phyloP scores from a whole-genome alignment of 2,888 invertebrate genomes.

The Pocota personata region DNA sequence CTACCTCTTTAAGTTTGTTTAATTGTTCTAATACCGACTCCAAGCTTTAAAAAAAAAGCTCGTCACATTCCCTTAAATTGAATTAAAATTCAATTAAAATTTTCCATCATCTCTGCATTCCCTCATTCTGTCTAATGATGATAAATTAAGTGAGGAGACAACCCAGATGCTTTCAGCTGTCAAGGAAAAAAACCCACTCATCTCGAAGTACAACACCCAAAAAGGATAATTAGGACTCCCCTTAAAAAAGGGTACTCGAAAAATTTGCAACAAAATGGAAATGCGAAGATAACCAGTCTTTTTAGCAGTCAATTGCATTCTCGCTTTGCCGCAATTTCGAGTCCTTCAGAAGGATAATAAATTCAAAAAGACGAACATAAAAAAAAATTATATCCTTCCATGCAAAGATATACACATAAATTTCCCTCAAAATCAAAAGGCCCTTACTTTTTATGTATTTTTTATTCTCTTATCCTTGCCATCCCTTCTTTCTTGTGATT shows the following conservation, averaged over 20 bases:
- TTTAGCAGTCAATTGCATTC: constrained; percentile 20
- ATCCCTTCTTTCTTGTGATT: background rate
- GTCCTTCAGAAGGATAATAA: constrained; percentile 6
- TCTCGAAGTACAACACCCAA: background rate
- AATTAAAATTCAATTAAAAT: constrained; percentile 54
- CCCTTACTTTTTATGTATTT: background rate
- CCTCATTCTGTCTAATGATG: constrained; percentile 18
- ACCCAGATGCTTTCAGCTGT: constrained; percentile 27
- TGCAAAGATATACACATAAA: background rate
- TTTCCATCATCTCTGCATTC: constrained; percentile 5
- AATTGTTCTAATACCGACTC: constrained; percentile 7
- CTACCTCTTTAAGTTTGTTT: background rate
- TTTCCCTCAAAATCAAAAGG: background rate
- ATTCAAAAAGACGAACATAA: background rate
- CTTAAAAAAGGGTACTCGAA: background rate
- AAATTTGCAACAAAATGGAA: constrained; percentile 2
- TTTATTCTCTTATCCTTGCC: background rate
- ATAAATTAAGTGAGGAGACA: constrained; percentile 35
- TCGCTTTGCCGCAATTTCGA: background rate
- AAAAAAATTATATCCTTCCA: background rate
- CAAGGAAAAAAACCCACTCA: background rate
- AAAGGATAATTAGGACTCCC: constrained; percentile 40
- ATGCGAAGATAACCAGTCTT: background rate
- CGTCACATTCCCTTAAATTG: constrained; percentile 11
- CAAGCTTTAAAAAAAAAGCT: background rate